Conservation (phyloP, 2,797 vertebrate species). For the Onychomys arenicola region DNA sequence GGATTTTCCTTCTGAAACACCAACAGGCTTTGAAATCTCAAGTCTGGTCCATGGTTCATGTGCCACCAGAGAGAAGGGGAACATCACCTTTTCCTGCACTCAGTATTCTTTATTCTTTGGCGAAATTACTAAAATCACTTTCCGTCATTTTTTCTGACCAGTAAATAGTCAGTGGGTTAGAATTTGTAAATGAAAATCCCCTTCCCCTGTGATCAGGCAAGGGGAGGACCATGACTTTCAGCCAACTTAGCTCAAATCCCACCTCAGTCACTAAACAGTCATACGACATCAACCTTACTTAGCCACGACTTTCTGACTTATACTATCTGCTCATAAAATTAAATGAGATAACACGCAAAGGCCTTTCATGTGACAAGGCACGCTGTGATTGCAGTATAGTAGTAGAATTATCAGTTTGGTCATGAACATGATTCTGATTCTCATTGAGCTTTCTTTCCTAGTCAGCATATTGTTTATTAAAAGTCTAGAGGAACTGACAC, state of each 20-base stretch:
- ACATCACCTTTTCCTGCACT: neutral
- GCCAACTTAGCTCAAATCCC: neutral
- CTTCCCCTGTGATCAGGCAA: neutral
- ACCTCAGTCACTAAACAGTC: neutral
- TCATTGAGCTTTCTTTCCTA: constrained; percentile 60
- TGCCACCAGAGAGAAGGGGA: constrained; percentile 6
- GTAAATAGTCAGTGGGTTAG: neutral
- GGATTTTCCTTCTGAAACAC: constrained; percentile 61
- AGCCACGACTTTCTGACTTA: constrained; percentile 57
- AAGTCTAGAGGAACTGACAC: constrained; percentile 18
- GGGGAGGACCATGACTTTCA: neutral
- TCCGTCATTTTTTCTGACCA: constrained; percentile 64
- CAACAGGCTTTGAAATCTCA: constrained; percentile 28
- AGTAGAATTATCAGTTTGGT: neutral
- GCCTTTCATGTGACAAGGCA: neutral
- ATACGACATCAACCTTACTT: neutral
- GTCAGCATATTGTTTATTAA: neutral
- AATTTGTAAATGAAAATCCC: constrained; percentile 49
- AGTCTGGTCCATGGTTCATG: constrained; percentile 53
- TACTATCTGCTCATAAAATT: constrained; percentile 49
- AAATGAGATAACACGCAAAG: constrained; percentile 60
- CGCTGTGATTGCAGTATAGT: neutral
- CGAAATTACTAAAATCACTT: constrained; percentile 19
- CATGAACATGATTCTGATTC: constrained; percentile 35
- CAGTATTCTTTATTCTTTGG: constrained; percentile 3